Evolutionary conservation across 1,140 invertebrate species (phyloP), one percentile per base, ranked within the genome.

Genomic region (Cydia fagiglandana): DNA sequence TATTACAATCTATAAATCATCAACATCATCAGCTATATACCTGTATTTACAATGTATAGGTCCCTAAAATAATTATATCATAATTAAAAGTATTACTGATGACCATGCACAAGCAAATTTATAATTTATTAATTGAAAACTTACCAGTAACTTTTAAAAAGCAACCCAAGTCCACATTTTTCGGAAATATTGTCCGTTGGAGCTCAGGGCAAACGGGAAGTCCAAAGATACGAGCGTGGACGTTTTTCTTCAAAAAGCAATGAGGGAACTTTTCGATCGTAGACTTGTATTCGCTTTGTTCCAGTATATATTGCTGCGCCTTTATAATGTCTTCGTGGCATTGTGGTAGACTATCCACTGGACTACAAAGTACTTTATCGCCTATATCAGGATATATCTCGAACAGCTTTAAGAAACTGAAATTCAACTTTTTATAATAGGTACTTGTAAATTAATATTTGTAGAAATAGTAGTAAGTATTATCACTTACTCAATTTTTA

Each of bases 121-220:
- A 38, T 38, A 38, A 5, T 45, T 53, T 10, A 74, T 53, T 50
- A 53, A 45, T 53, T n/a, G 1, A 47, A 12, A 73, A 82, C 77
- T 70, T 86, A 94, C 94, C 95, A 83, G 92, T 93, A 70, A 95
- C 86, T 93, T 95, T 94, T 47, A 96, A 88, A 91, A 96, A 96
- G 77, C 93, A 94, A 78, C 94, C 95, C 76, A 95, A 88, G 91
- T 96, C 96, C 77, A 94, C 92, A 91, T 94, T 95, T 75, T 94
- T 93, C 0, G 96, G 96, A 83, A 97, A 94, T 53, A 92, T 91
- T 50, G 91, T 94, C 77, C 94, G 88, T 82, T 94, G 93, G 12
- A 95, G 84, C 84, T 95, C 94, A 73, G 94, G 94, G 84, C 94
- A 95, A 4, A 93, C 86, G 10, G 95, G 94, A 75, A 96, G 88